phyloP scores from a whole-genome alignment of 2,888 invertebrate species.

The Chrysolina haemoptera region DNA sequence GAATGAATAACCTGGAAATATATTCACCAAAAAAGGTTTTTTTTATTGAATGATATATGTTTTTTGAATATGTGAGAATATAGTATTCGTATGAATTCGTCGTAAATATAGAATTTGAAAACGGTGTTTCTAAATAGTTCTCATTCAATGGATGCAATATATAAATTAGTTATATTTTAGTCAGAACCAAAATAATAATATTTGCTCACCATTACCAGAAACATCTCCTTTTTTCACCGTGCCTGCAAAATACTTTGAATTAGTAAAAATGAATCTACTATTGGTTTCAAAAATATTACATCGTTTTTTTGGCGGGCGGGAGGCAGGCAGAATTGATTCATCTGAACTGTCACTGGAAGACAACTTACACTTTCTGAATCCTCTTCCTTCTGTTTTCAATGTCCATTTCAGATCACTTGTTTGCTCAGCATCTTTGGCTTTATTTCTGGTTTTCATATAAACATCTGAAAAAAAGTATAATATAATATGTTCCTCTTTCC shows the following conservation, averaged over 20 bases:
- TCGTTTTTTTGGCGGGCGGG: constrained; percentile 18
- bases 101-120: constrained; percentile 7
- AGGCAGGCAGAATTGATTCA: constrained; percentile 30
- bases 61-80: constrained; percentile 9
- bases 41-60: not conserved
- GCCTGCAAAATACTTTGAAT: constrained; percentile 31
- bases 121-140: not conserved
- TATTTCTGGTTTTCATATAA: constrained; percentile 29
- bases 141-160: constrained; percentile 11
- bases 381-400: constrained; percentile 21
- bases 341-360: constrained; percentile 30
- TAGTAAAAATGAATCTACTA: constrained; percentile 28
- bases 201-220: constrained; percentile 30
- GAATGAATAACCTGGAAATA: too few species aligned
- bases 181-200: constrained; percentile 25
- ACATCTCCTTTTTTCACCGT: too few species aligned
- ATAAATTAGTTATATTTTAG: constrained; percentile 5
- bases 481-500: constrained; percentile 1
- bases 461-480: constrained; percentile 23
- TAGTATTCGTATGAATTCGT: constrained; percentile 16
- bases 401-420: constrained; percentile 25
- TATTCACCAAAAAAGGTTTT: not conserved
- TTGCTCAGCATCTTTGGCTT: constrained; percentile 19
- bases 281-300: constrained; percentile 27
- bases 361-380: constrained; percentile 31